Evolutionary conservation across 2,888 invertebrate genomes (phyloP), one percentile per base, ranked within the genome.

Genomic region (Ariolimax columbianus): DNA sequence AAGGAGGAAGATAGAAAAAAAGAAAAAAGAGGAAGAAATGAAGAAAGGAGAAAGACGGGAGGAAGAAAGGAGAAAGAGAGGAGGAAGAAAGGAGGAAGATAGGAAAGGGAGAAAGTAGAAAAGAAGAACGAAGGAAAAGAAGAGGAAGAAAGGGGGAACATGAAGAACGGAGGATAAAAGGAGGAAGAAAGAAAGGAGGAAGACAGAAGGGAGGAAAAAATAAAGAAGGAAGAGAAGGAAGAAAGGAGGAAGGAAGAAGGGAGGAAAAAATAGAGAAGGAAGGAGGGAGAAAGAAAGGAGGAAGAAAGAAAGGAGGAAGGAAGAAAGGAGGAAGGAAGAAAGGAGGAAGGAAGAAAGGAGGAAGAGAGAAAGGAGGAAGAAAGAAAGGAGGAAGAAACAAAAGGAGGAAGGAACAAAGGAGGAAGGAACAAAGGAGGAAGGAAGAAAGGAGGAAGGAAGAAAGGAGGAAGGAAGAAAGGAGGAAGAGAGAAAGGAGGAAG

Each of bases 401-500:
- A n/a, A n/a, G n/a, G n/a, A n/a, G n/a, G n/a, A n/a, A n/a, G n/a
- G n/a, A n/a, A n/a, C n/a, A n/a, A n/a, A n/a, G n/a, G n/a, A n/a
- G n/a, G n/a, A n/a, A n/a, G n/a, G n/a, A n/a, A n/a, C n/a, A n/a
- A n/a, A n/a, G n/a, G n/a, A n/a, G n/a, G n/a, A n/a, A n/a, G 70
- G 66, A 63, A 66, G 68, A 68, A 79, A n/a, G 36, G 70, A 78
- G 2, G 79, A 40, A 83, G 30, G 77, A 0, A 77, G 40, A 83
- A 75, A 84, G 26, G 75, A 79, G 72, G 36, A 72, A 72, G 59
- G 36, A 84, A 72, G 72, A 26, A 84, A 77, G 55, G 36, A 84
- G 78, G 72, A 38, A 84, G 59, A 79, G 38, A 77, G 77, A 78
- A 36, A 83, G 77, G 77, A 36, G 78, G 77, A 70, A 51, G 68